A percentile compares a stretch with the other conserved stretches of the same genome.
These are phyloP conservation scores for Alethe diademata DNA, from an alignment of 2,113 vertebrate genomes.

Conservation along the genomic window DNA sequence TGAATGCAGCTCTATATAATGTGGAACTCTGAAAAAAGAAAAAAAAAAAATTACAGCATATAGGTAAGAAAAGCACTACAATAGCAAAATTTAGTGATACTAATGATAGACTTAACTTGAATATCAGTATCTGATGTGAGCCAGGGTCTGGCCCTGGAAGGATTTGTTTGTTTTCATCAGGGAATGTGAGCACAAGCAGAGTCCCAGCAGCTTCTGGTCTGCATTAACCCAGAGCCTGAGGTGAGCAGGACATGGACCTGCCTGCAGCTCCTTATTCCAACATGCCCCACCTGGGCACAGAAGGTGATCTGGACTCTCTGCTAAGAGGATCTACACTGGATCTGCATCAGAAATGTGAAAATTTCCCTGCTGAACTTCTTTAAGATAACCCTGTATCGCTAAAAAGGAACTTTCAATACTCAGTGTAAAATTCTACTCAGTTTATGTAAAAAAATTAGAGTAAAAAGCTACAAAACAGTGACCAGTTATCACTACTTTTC, in stretches of 20 bases:
- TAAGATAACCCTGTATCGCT: not conserved
- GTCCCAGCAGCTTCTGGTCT: not conserved
- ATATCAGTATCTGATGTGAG: not conserved
- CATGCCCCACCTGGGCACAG: fast-evolving
- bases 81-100: not conserved
- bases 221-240: not conserved
- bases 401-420: not conserved
- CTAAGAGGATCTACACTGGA: not conserved
- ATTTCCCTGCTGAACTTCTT: not conserved
- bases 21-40: not conserved
- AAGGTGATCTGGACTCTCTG: not conserved
- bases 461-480: not conserved
- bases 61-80: fast-evolving
- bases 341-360: not conserved
- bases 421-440: not conserved
- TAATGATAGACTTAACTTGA: not conserved
- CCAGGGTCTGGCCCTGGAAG: not conserved
- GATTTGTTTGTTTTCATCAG: not conserved
- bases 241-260: not conserved
- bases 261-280: not conserved
- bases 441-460: not conserved
- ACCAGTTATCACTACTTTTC: not conserved
- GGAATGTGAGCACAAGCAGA: not conserved
- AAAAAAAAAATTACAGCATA: not conserved
- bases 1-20: not conserved